Percentiles rank a stretch among this genome's conserved stretches.
Conservation (phyloP, 2,888 invertebrate species). For the Hyposoter dolosus region DNA sequence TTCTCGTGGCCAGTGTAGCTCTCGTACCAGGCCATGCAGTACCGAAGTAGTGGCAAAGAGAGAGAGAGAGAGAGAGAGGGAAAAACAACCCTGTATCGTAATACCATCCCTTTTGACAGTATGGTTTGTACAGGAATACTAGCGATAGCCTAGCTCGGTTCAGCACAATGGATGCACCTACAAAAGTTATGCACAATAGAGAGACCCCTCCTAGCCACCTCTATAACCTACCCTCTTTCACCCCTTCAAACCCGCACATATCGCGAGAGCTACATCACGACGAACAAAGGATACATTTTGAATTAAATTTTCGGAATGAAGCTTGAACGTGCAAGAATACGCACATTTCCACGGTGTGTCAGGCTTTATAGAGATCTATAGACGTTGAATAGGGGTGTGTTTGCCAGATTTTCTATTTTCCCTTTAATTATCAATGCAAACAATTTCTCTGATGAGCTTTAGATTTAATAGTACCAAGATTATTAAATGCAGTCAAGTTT, state of each 20-base stretch:
- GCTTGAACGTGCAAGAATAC: slow-evolving; percentile 41
- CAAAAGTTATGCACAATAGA: slow-evolving; percentile 68
- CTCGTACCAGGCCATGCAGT: slow-evolving; percentile 12
- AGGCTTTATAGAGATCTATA: not conserved
- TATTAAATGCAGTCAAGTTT: not conserved
- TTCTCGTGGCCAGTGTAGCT: slow-evolving; percentile 39
- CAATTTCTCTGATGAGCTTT: not conserved
- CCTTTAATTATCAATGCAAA: slow-evolving; percentile 8
- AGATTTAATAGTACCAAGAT: not conserved
- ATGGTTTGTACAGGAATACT: slow-evolving; percentile 53
- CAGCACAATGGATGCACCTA: slow-evolving; percentile 65
- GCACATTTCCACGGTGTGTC: not conserved
- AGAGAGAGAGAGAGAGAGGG: slow-evolving; percentile 5
- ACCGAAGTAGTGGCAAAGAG: not conserved
- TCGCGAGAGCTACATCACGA: slow-evolving; percentile 36
- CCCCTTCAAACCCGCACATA: slow-evolving; percentile 7
- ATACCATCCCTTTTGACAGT: slow-evolving; percentile 61
- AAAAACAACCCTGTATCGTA: slow-evolving; percentile 50
- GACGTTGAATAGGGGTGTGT: not conserved
- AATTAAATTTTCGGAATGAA: slow-evolving; percentile 63
- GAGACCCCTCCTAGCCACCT: slow-evolving; percentile 37
- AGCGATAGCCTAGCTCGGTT: slow-evolving; percentile 60
- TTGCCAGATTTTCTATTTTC: slow-evolving; percentile 15
- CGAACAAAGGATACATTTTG: slow-evolving; percentile 65
- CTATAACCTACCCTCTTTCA: slow-evolving; percentile 10